Percentiles rank a stretch among this genome's conserved stretches.
Conservation (phyloP, 2,797 vertebrate genomes). For the Myiotriccus ornatus region DNA sequence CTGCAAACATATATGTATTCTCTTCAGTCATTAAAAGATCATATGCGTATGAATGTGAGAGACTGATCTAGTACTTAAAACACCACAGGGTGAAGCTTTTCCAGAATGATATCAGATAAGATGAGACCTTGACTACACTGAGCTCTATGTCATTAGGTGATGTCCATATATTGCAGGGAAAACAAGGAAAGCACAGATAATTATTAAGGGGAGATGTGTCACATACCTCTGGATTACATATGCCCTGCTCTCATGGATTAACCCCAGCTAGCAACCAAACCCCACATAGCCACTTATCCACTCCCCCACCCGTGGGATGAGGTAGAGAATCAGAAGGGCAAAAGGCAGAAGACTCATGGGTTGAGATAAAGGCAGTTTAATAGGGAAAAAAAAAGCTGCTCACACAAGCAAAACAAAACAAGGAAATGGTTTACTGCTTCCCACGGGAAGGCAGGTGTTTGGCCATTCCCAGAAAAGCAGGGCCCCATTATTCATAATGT, state of each 20-base stretch:
- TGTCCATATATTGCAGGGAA: background rate
- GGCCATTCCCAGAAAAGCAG: background rate
- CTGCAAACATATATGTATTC: background rate
- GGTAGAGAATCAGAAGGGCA: background rate
- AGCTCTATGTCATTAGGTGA: background rate
- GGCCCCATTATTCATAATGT: background rate
- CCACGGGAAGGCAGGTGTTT: background rate
- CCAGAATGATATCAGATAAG: background rate
- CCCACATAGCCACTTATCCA: accelerated
- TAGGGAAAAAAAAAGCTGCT: background rate
- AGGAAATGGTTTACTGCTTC: background rate
- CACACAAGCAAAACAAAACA: background rate
- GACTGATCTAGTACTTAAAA: background rate
- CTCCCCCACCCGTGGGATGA: background rate
- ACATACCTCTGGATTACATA: background rate
- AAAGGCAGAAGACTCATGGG: accelerated
- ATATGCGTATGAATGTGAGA: background rate
- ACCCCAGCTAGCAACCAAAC: background rate
- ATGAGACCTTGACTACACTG: background rate
- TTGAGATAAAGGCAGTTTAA: background rate
- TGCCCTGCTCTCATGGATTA: background rate
- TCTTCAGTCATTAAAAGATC: background rate
- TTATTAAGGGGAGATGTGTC: background rate
- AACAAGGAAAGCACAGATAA: background rate
- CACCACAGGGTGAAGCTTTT: background rate